Base-by-base conservation (phyloP, 1,140 invertebrate genomes). In the Bombus pascuorum region DNA sequence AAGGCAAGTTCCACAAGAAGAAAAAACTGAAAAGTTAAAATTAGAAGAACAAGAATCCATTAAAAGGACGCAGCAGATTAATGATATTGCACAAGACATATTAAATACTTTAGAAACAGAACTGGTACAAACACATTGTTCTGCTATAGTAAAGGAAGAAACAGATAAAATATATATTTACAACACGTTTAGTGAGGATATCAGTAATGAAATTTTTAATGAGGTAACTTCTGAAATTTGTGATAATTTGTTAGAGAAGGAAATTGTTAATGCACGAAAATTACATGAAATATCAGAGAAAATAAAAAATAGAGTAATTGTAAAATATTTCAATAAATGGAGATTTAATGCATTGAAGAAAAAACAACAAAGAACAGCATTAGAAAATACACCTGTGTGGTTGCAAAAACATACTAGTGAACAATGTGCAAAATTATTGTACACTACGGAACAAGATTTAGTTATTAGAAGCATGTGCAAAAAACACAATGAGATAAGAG, bases 361-460 rank as follows among this genome's bases (percentile, higher is more conserved):
- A 34, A 94, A 92, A 80, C 82, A 77, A 87, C 95, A 95, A 85
- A 94, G 89, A 86, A 93, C 91, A 78, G 94, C 96, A 18, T 91
- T 97, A 57, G 96, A 97, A 85, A 95, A 95, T 81, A 96, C 96
- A 13, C 96, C 97, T 1, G 94, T 96, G 32, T 97, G 96, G 96
- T 89, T 97, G 34, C 93, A 96, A 66, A 93, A 93, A 18, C 93
- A 94, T 28, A 95, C 95, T 68, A 92, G 96, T 1, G 80, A 93
- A 10, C 94, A 96, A 82, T 96, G 96, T 91, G 96, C 96, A 18
- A 89, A 88, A 22, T 93, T 93, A 86, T 88, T 97, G 2, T 95
- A 95, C 71, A 91, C 94, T 42, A 87, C 95, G 3, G 94, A 95
- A 39, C 96, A 97, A 92, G 89, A 95, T 34, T 84, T 95, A 32